Evolutionary conservation across 2,888 invertebrate species (phyloP), one percentile per base, ranked within the genome.

Genomic region (Sicus ferrugineus): DNA sequence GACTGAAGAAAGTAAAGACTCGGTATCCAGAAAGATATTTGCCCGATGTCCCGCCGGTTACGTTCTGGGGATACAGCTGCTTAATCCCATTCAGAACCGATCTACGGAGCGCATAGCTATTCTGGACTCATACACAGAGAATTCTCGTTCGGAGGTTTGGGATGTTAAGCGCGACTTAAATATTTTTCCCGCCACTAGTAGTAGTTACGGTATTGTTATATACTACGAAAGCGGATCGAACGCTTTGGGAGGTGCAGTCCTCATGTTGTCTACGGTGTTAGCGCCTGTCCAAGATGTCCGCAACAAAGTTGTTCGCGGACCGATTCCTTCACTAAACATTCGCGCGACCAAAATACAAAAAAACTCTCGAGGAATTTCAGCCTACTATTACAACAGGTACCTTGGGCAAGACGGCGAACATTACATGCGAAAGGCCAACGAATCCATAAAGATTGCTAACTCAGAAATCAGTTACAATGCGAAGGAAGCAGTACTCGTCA

Each of bases 51-150:
- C 91, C 71, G 93, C 94, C 2, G 93, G 94, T 4, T 94, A 91
- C 83, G 94, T 95, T 0, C 89, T 97, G 63, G 96, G 96, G 6
- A 89, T 97, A 56, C 95, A 97, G 83, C 89, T 97, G 19, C 85
- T 97, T 4, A 97, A 96, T 86, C 96, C 96, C 1, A 93, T 96
- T 70, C 93, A 94, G 76, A 94, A 94, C 81, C 90, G 93, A 71
- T 95, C 95, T 66, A 91, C 93, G 0, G 97, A 97, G 86, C 89
- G 89, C 75, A 92, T 97, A 70, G 88, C 90, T 48, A 89, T 96
- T 65, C 89, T 92, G 74, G 94, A 96, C 82, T 90, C 93, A 0
- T 90, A 91, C 77, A 89, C 89, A 64, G 88, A 90, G 65, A 89
- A 90, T 72, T 87, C 87, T 68, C 87, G 87, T 26, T 90, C 91